Evolutionary conservation across 2,113 vertebrate genomes (phyloP), one percentile per base, ranked within the genome.

Genomic region (Anhinga anhinga): DNA sequence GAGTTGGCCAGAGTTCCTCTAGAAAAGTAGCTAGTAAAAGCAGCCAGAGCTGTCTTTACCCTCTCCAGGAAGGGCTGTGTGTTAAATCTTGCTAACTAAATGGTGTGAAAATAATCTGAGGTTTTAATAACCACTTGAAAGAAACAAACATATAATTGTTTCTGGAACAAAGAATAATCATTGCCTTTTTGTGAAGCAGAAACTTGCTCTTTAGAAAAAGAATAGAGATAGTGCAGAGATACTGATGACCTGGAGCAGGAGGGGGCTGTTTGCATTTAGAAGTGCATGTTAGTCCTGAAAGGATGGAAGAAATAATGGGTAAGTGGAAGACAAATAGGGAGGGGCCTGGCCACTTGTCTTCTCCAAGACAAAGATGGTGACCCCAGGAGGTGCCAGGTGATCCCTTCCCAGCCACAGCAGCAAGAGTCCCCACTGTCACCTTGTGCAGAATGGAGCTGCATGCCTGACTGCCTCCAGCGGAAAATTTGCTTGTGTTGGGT

Each of bases 21-120:
- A 25, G 44, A 49, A 71, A 63, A 52, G 13, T 52, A 62, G 26
- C 7, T 42, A 17, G 10, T 14, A 36, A 84, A 88, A 85, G 2
- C n/a, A 88, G 56, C 27, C 36, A 40, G 62, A 90, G 20, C 32
- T 49, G 81, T 50, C 52, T 93, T 90, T 30, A 7, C 23, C 13
- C 44, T 67, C 14, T 36, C 26, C 22, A 42, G 53, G n/a, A 89
- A 81, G 53, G 67, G 8, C 42, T 84, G 26, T 62, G 59, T 93
- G 65, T 93, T 97, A 95, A 97, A 95, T 90, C 61, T 85, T 72
- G 32, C 80, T 95, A 72, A 91, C 88, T 71, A 80, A 95, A 94
- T 85, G 20, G 21, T 88, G 63, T 92, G 87, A 96, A 90, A 96
- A 87, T 91, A 92, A 92, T 91, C 30, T 91, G 74, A 88, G 58